phyloP scores from a whole-genome alignment of 1,140 invertebrate genomes.

The Ctenoplectra terminalis region DNA sequence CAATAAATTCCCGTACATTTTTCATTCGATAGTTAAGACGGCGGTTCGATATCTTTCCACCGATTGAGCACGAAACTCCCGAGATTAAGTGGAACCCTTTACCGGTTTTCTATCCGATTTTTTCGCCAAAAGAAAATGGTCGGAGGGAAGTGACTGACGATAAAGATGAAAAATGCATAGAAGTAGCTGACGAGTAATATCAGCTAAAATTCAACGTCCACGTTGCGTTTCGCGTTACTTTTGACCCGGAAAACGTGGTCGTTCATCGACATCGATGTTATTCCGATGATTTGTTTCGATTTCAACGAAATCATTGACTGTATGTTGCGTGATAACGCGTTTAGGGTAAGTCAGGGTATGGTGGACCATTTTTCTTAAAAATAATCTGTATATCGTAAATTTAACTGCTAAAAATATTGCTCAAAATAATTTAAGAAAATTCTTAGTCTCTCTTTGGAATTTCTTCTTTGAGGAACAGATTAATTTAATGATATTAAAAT shows the following conservation, averaged over 20 bases:
- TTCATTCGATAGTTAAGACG: constrained; percentile 47
- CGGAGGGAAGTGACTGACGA: constrained; percentile 27
- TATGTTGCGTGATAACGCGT: not conserved
- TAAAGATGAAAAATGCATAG: constrained; percentile 64
- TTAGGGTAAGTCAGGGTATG: no score
- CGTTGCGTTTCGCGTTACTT: constrained; percentile 25
- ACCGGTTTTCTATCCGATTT: constrained; percentile 13
- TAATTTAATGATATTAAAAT: no score
- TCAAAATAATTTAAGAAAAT: no score
- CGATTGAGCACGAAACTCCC: constrained; percentile 49
- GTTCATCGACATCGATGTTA: not conserved
- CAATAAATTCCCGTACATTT: constrained; percentile 48
- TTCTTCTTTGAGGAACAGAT: no score
- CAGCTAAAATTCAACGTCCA: constrained; percentile 32
- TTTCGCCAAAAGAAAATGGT: constrained; percentile 23
- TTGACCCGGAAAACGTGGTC: not conserved
- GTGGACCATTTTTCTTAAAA: no score
- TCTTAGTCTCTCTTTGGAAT: no score
- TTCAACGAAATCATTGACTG: not conserved
- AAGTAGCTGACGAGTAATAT: constrained; percentile 61
- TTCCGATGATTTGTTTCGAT: not conserved
- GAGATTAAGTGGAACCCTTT: constrained; percentile 61
- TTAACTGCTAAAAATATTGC: no score
- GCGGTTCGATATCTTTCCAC: constrained; percentile 58
- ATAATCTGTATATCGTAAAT: no score